Conservation (phyloP, 2,797 vertebrate species). For the Sorex maritimensis region DNA sequence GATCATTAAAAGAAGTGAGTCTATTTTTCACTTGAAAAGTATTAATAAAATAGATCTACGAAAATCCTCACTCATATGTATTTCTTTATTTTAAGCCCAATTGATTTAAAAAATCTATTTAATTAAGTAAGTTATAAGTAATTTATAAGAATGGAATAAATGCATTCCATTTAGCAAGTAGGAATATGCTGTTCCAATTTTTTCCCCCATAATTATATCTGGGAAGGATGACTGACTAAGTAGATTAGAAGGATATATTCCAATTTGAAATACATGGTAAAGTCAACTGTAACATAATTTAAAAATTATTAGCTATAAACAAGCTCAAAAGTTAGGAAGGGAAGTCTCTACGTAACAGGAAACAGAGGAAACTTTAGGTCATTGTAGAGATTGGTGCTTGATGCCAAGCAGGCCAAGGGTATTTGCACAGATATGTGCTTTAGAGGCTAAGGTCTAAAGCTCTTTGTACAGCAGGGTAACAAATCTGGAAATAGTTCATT, state of each 20-base stretch:
- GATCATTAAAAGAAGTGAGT: constrained; percentile 53
- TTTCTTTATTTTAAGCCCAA: no score
- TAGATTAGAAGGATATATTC: constrained; percentile 25
- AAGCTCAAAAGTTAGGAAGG: constrained; percentile 47
- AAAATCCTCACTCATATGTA: not conserved
- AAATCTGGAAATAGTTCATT: constrained; percentile 4
- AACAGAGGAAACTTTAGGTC: constrained; percentile 50
- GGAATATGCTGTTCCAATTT: not conserved
- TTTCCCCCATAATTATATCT: constrained; percentile 51
- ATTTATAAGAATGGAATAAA: no score
- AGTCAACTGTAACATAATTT: not conserved
- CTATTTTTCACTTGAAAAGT: constrained; percentile 48
- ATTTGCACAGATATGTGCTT: not conserved
- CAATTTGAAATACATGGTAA: constrained; percentile 52
- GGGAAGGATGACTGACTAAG: constrained; percentile 20
- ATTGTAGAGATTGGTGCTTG: not conserved
- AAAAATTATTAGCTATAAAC: constrained; percentile 54
- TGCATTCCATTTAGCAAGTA: no score
- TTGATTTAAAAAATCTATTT: no score
- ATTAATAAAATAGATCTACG: not conserved
- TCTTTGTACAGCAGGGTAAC: constrained; percentile 6
- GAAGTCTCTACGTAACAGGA: constrained; percentile 57
- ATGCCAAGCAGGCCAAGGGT: not conserved
- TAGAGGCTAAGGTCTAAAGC: constrained; percentile 36
- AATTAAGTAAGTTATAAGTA: no score